Percentiles rank a stretch among this genome's conserved stretches.
Conservation (phyloP, 2,113 vertebrate species). For the Bubalus kerabau region DNA sequence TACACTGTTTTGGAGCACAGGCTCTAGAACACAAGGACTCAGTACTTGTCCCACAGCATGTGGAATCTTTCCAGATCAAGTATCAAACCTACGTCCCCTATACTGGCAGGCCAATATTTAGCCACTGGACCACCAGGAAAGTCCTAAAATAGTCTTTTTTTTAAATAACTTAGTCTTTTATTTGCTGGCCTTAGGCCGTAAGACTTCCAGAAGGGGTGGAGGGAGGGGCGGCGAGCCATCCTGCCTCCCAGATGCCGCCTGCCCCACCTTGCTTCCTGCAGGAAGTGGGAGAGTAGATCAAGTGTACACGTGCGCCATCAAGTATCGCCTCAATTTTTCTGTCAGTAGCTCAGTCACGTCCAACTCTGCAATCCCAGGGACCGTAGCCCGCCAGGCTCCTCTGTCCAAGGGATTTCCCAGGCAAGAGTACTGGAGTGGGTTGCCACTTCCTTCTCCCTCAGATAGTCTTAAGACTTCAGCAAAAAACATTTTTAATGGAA, state of each 20-base stretch:
- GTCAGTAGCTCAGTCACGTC: neutral
- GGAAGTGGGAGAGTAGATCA: neutral
- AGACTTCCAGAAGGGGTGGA: neutral
- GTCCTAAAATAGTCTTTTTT: neutral
- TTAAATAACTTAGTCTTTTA: neutral
- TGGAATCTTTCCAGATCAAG: neutral
- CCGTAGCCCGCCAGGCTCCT: neutral
- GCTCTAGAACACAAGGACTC: neutral
- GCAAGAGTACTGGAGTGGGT: neutral
- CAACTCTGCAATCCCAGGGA: neutral
- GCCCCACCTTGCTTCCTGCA: neutral
- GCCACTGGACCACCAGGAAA: neutral
- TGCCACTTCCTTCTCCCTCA: neutral
- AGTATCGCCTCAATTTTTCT: neutral
- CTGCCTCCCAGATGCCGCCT: neutral
- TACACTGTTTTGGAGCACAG: neutral
- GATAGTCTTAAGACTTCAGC: neutral
- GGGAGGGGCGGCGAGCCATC: rapidly evolving
- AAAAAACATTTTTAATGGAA: neutral
- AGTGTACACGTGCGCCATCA: neutral
- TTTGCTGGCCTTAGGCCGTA: neutral
- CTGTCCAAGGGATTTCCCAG: neutral
- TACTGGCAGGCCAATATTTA: neutral
- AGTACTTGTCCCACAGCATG: neutral
- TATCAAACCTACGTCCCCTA: neutral